Evolutionary conservation across 2,113 vertebrate genomes (phyloP).

Genomic region (Notarius lentiginosus): DNA sequence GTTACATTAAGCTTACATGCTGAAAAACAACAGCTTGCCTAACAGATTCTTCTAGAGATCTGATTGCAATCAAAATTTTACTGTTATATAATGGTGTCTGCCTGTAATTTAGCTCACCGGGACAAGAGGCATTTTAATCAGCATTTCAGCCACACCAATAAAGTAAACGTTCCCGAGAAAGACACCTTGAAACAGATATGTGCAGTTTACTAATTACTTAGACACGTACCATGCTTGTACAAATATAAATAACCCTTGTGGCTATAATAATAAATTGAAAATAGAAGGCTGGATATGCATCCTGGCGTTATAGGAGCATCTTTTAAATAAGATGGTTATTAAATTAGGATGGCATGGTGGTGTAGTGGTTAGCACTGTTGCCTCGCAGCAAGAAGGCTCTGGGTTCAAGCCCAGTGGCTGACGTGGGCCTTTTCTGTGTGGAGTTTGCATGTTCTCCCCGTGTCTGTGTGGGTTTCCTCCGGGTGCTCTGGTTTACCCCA

Average conservation of each 20-base stretch:
- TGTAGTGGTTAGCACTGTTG: too few relatives aligned
- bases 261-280: background rate
- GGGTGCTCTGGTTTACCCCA: too few relatives aligned
- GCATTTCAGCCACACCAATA: conserved; percentile 13
- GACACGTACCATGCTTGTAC: background rate
- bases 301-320: background rate
- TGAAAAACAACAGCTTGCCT: conserved; percentile 36
- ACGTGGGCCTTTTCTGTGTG: too few relatives aligned
- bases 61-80: conserved; percentile 45
- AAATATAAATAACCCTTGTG: background rate
- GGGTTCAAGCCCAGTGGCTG: too few relatives aligned
- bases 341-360: background rate
- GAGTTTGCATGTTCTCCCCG: too few relatives aligned
- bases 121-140: conserved; percentile 37
- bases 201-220: background rate
- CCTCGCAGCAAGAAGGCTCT: too few relatives aligned
- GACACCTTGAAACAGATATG: conserved; percentile 8
- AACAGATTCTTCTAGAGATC: conserved; percentile 37
- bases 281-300: background rate
- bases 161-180: conserved; percentile 8
- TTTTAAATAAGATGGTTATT: background rate
- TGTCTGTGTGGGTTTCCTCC: too few relatives aligned
- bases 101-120: conserved; percentile 39
- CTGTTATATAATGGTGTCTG: conserved; percentile 29
- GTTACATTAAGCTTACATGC: conserved; percentile 24